Percentiles rank a stretch among this genome's conserved stretches.
phyloP scores from a whole-genome alignment of 2,888 invertebrate species.

The Pammene fasciana region DNA sequence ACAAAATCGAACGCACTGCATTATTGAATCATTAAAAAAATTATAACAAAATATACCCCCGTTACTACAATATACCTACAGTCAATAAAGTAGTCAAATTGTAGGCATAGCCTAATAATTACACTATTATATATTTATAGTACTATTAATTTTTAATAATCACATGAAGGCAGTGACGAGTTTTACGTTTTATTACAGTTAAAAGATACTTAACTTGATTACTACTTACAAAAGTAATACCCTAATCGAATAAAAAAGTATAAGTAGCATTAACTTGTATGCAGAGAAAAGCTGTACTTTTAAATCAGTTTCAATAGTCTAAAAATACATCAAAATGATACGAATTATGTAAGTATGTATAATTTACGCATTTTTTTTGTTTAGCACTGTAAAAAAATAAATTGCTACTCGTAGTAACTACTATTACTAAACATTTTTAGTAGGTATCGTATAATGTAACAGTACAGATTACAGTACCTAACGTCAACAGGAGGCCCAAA shows the following conservation, averaged over 20 bases:
- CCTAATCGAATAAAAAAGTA: constrained; percentile 8
- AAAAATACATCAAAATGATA: no score
- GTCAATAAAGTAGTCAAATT: constrained; percentile 2
- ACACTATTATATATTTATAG: neutral
- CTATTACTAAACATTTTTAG: neutral
- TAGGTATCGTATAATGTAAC: no score
- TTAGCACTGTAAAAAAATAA: no score
- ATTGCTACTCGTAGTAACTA: neutral
- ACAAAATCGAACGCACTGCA: constrained; percentile 14
- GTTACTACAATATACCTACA: neutral
- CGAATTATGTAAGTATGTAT: no score
- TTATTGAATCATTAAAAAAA: constrained; percentile 21
- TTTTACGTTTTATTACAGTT: constrained; percentile 1
- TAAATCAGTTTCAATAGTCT: neutral
- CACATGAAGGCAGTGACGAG: constrained; percentile 27
- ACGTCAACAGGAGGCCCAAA: neutral
- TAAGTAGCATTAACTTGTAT: constrained; percentile 3
- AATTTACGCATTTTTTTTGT: no score
- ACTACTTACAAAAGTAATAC: neutral
- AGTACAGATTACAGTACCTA: no score
- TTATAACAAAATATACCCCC: neutral
- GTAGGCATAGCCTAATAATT: no score
- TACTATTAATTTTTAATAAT: constrained; percentile 3
- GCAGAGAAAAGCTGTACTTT: constrained; percentile 16
- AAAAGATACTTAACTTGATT: constrained; percentile 15